These are phyloP conservation scores for Embidobia sp. DNA, from an alignment of 2,888 invertebrate species.

Conservation along the genomic window DNA sequence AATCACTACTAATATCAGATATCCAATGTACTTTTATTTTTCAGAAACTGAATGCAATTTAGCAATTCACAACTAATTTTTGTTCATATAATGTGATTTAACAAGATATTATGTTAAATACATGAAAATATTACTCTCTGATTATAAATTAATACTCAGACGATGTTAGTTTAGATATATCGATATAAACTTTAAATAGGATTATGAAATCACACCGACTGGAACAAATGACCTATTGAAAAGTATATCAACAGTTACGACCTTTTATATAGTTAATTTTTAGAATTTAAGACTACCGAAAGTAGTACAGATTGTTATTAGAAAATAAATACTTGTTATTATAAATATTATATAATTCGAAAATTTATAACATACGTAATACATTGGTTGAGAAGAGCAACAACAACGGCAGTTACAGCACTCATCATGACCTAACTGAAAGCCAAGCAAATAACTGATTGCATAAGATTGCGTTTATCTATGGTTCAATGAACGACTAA, in stretches of 20 bases:
- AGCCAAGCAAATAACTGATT: conserved; percentile 58
- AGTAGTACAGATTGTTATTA: conserved; percentile 17
- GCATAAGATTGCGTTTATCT: conserved; percentile 52
- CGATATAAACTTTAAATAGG: too few species aligned
- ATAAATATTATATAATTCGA: conserved; percentile 51
- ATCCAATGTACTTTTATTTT: too few species aligned
- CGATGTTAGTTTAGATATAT: too few species aligned
- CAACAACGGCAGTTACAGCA: conserved; percentile 53
- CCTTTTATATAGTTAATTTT: conserved; percentile 1
- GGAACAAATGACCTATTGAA: too few species aligned
- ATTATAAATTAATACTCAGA: too few species aligned
- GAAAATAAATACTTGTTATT: conserved; percentile 28
- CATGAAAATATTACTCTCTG: too few species aligned
- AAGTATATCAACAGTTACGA: not conserved
- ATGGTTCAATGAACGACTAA: conserved; percentile 58
- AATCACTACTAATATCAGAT: too few species aligned
- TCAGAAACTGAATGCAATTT: too few species aligned
- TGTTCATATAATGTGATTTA: too few species aligned
- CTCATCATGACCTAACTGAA: conserved; percentile 61
- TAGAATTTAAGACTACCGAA: conserved; percentile 11
- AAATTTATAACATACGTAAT: conserved; percentile 61
- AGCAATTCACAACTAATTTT: too few species aligned
- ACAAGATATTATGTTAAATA: too few species aligned
- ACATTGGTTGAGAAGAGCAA: conserved; percentile 38
- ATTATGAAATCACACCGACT: too few species aligned